These are phyloP conservation scores for Oxyscelio sp. DNA, from an alignment of 2,888 invertebrate genomes.

Conservation along the genomic window DNA sequence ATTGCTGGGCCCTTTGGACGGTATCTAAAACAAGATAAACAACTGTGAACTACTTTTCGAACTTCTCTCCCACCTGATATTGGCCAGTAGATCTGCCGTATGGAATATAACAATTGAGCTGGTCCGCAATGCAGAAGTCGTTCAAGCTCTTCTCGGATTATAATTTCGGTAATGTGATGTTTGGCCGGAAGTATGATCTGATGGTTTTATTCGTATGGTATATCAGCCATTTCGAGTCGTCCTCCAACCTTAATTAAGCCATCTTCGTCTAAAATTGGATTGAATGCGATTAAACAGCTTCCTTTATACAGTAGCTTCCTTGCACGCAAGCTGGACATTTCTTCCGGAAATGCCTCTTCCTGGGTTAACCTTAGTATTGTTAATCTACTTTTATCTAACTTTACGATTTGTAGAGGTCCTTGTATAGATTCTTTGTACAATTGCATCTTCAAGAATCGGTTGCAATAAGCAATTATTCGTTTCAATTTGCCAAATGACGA, in stretches of 20 bases:
- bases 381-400: neutral
- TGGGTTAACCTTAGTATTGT: neutral
- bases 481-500: neutral
- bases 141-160: constrained; percentile 2
- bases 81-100: constrained; percentile 16
- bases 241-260: constrained; percentile 7
- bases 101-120: neutral
- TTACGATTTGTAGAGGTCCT: constrained; percentile 3
- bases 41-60: constrained; percentile 25
- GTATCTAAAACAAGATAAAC: constrained; percentile 46
- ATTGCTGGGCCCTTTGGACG: constrained; percentile 30
- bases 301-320: neutral
- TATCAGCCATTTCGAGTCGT: neutral
- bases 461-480: constrained; percentile 6
- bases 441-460: neutral
- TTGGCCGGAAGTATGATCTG: constrained; percentile 8
- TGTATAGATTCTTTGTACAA: neutral
- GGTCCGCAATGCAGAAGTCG: constrained; percentile 11
- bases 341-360: constrained; percentile 13
- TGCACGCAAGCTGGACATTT: neutral
- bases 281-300: neutral
- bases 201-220: constrained; percentile 19
- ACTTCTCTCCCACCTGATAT: constrained; percentile 32
- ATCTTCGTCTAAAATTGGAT: constrained; percentile 2
- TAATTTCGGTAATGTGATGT: neutral